A percentile compares a stretch with the other conserved stretches of the same genome.
Evolutionary conservation across 2,888 invertebrate genomes (phyloP).

Genomic region (Prenolepis imparis): DNA sequence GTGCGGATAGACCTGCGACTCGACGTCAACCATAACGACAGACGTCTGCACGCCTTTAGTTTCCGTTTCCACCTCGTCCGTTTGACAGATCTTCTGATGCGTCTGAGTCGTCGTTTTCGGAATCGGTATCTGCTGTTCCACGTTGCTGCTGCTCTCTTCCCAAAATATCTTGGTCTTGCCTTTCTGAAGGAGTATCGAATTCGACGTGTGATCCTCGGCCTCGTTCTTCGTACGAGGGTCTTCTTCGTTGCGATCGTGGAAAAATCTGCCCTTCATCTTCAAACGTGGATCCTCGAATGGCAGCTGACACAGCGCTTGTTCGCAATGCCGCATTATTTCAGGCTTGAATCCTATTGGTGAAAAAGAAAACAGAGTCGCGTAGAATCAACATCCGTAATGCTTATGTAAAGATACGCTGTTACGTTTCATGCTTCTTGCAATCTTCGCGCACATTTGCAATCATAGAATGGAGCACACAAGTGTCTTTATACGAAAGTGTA

Average conservation of each 20-base stretch:
- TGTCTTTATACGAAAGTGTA: constrained; percentile 5
- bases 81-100: constrained; percentile 84
- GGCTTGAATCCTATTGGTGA: constrained; percentile 82
- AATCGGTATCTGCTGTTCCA: constrained; percentile 54
- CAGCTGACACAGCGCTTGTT: constrained; percentile 82
- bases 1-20: constrained; percentile 73
- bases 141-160: constrained; percentile 77
- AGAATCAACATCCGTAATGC: constrained; percentile 48
- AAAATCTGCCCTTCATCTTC: constrained; percentile 84
- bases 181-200: constrained; percentile 82
- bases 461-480: background rate
- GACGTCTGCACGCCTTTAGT: constrained; percentile 71
- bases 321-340: constrained; percentile 84
- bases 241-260: constrained; percentile 80
- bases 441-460: background rate
- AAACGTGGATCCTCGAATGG: constrained; percentile 84
- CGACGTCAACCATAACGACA: constrained; percentile 70
- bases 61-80: constrained; percentile 77
- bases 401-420: constrained; percentile 32
- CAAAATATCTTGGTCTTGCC: constrained; percentile 80
- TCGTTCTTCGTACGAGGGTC: constrained; percentile 63
- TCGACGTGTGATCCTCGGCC: constrained; percentile 74
- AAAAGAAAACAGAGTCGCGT: constrained; percentile 51
- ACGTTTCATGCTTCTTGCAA: constrained; percentile 31
- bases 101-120: constrained; percentile 68